Evolutionary conservation across 2,888 invertebrate species (phyloP), one percentile per base, ranked within the genome.

Genomic region (Entomobrya multifasciata): DNA sequence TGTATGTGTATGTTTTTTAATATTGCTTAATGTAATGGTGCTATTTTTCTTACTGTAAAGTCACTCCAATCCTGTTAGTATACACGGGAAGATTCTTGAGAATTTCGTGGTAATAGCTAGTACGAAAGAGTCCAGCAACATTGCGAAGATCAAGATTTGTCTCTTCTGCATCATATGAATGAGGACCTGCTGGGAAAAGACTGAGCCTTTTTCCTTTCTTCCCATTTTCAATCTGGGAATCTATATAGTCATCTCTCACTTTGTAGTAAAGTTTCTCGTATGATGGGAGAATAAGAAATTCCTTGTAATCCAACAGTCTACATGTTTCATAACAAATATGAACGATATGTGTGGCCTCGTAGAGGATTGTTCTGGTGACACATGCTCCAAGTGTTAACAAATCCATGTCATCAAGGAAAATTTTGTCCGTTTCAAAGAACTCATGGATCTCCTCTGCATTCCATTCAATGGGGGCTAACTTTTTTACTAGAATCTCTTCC

Each of bases 341-440:
- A 6, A 85, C 55, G 10, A 65, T 85, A 57, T 85, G 84, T 6
- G 81, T 44, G 0, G 80, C 85, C 13, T 85, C 85, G 27, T 80
- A 84, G 1, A 88, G 47, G 6, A 88, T 76, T n/a, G 81, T 47
- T 57, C 87, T 52, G 2, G 76, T 44, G 3, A 85, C 80, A 1
- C 65, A 77, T 11, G 85, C 85, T 13, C 81, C 85, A 1, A 88
- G 22, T 0, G 87, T 70, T 0, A 88, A 60, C 10, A 85, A 20
- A 44, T 88, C 87, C 80, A 88, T 30, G 11, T 44, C 55, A 36
- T 88, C 87, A 0, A 85, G 65, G 17, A 76, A 80, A 8, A 88
- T 88, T 47, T 88, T 88, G 65, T 88, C 85, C n/a, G 67, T 55
- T 49, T 83, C 80, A 62, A 87, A 77, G 41, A 87, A 79, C 49